Evolutionary conservation across 2,113 vertebrate genomes (phyloP), one percentile per base, ranked within the genome.

Genomic region (Vombatus ursinus): DNA sequence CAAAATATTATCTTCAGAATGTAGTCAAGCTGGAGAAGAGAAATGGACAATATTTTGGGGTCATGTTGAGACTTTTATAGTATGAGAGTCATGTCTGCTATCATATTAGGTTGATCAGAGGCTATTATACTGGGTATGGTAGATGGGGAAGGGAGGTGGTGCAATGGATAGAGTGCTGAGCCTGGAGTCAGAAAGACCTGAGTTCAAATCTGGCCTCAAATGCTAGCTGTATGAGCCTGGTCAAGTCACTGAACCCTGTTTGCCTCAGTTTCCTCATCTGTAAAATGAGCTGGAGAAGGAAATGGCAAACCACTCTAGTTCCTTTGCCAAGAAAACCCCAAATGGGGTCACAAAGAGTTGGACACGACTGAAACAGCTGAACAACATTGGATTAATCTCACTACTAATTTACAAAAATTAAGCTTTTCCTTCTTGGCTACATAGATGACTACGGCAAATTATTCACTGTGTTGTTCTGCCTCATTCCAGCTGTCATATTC

Each of bases 351-450:
- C 2, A 4, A 44, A 84, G 68, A 84, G 68, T 84, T 84, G 68
- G n/a, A 84, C 37, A 84, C 2, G n/a, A 44, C 19, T 37, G 57
- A 22, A 44, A 84, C n/a, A 14, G 8, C 68, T 84, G 16, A 84
- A n/a, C 37, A 84, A 44, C 37, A 77, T 1, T 44, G 16, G 3
- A n/a, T 44, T 44, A 44, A 44, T 84, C 6, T 68, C 28, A 90
- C 3, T 91, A 52, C 4, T 9, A 23, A 61, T 53, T 91, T 16
- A 31, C 61, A 84, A 84, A 53, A 68, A 57, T 50, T 52, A 48
- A 50, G n/a, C 91, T 93, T 96, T 53, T 94, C 9, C 31, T 94
- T 93, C 31, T 68, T 49, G 31, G 89, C 57, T 90, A 50, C 24
- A 19, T 47, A 14, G 49, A 19, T 92, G 23, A 92, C 50, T 92